Evolutionary conservation across 2,888 invertebrate species (phyloP).

Genomic region (Nomada flava): DNA sequence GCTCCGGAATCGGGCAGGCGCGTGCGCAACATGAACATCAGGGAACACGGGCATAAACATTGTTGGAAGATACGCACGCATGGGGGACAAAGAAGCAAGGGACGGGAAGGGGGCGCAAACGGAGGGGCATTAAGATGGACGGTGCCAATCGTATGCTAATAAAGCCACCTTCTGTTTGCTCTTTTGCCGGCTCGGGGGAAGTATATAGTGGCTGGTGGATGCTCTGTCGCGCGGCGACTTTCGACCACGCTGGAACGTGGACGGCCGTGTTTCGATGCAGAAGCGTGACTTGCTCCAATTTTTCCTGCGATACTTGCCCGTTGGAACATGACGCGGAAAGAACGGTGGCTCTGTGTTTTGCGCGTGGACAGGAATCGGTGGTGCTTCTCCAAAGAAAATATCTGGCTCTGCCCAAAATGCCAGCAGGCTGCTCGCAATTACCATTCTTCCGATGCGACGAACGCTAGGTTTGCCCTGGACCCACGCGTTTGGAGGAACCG

Average conservation of each 20-base stretch:
- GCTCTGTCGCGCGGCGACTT: constrained; percentile 66
- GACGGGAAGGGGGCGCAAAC: constrained; percentile 54
- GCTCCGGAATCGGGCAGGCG: constrained; percentile 71
- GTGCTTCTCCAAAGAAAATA: background rate
- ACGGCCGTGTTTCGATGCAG: background rate
- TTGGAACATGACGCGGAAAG: background rate
- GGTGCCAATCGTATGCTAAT: constrained; percentile 84
- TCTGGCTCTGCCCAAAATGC: background rate
- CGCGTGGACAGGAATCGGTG: background rate
- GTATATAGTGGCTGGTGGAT: constrained; percentile 63
- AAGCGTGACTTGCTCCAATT: background rate
- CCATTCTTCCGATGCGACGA: background rate
- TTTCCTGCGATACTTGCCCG: background rate
- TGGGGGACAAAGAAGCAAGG: constrained; percentile 68
- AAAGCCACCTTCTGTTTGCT: constrained; percentile 76
- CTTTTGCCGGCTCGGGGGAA: constrained; percentile 71
- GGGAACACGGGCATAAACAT: constrained; percentile 82
- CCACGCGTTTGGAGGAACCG: background rate
- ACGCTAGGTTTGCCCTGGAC: background rate
- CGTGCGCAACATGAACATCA: constrained; percentile 79
- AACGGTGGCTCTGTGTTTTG: background rate
- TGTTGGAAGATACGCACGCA: constrained; percentile 78
- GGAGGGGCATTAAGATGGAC: constrained; percentile 79
- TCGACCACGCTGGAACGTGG: background rate
- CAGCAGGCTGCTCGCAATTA: background rate